These are phyloP conservation scores for Pachyseris speciosa DNA, from an alignment of 64 coral and sea anemone species.

Conservation along the genomic window DNA sequence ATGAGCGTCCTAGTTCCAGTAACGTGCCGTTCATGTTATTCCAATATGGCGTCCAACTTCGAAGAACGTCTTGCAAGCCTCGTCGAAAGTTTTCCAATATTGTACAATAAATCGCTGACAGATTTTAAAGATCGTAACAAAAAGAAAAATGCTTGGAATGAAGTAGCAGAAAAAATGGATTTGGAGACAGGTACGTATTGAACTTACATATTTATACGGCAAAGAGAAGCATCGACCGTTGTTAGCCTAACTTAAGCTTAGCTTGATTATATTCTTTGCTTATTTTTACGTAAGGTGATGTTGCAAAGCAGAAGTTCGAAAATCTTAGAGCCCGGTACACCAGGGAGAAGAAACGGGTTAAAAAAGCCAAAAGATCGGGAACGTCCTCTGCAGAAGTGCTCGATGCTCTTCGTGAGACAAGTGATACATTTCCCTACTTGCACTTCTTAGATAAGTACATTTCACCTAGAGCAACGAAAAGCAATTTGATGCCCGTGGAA, in stretches of 20 bases:
- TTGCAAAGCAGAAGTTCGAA: slow-evolving; percentile 8
- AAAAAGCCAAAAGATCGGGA: slow-evolving; percentile 6
- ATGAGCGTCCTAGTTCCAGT: too few relatives aligned
- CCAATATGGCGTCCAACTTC: neutral
- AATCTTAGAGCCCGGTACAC: slow-evolving; percentile 16
- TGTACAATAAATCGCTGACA: neutral
- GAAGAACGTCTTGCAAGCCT: neutral
- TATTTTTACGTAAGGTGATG: neutral
- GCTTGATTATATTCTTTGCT: neutral
- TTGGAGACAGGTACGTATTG: neutral
- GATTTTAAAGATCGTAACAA: neutral
- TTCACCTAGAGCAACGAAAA: too few relatives aligned
- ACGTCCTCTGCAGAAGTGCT: neutral
- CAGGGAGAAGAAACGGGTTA: neutral
- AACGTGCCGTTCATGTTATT: too few relatives aligned
- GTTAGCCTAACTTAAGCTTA: neutral
- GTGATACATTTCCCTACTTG: too few relatives aligned
- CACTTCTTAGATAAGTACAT: too few relatives aligned
- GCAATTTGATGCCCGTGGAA: too few relatives aligned
- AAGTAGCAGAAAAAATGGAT: neutral
- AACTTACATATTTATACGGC: neutral
- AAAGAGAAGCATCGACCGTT: neutral
- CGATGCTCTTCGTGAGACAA: neutral
- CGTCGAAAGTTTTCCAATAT: neutral
- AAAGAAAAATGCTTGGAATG: neutral